A percentile compares a stretch with the other conserved stretches of the same genome.
phyloP scores from a whole-genome alignment of 2,113 vertebrate genomes.

The Oreochromis spilurus region DNA sequence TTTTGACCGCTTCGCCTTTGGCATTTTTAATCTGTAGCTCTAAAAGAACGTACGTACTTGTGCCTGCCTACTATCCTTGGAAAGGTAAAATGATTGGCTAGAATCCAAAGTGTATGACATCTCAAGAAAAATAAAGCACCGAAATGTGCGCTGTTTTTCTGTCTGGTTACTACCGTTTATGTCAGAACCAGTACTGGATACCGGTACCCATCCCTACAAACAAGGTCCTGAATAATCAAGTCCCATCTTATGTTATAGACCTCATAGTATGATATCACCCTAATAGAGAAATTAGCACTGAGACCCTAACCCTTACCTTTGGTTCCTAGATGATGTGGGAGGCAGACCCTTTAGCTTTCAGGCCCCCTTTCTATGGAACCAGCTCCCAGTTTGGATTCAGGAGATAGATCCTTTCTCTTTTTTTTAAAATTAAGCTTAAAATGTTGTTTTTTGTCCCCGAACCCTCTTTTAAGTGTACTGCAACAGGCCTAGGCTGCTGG shows the following conservation, averaged over 20 bases:
- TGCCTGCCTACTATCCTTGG: too few relatives aligned
- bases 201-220: not conserved
- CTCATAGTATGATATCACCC: not conserved
- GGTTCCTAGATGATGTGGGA: not conserved
- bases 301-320: not conserved
- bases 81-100: too few relatives aligned
- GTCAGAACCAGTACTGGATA: too few relatives aligned
- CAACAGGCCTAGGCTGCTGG: not conserved
- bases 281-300: rapidly evolving
- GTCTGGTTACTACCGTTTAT: too few relatives aligned
- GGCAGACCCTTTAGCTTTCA: not conserved
- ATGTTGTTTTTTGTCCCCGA: not conserved
- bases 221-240: not conserved
- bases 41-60: too few relatives aligned
- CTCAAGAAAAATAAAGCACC: too few relatives aligned
- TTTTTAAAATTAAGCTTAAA: not conserved
- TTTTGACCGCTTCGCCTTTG: too few relatives aligned
- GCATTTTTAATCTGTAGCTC: too few relatives aligned
- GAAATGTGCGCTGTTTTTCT: too few relatives aligned
- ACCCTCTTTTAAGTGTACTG: not conserved
- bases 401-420: not conserved
- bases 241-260: not conserved
- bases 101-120: too few relatives aligned
- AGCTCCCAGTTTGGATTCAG: not conserved
- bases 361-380: not conserved